Evolutionary conservation across 2,797 vertebrate species (phyloP), one percentile per base, ranked within the genome.

Genomic region (Huso huso): DNA sequence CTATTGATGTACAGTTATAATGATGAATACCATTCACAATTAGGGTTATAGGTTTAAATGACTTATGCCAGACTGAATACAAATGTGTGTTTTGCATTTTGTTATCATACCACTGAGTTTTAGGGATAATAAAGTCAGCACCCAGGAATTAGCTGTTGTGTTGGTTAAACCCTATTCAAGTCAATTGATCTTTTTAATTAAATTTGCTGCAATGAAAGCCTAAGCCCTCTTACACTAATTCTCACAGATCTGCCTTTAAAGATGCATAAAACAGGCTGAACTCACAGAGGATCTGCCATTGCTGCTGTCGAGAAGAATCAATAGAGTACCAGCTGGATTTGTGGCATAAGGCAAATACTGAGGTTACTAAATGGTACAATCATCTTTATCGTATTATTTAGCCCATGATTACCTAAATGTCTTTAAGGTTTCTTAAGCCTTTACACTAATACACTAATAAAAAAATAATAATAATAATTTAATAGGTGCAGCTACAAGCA

Each of bases 61-160:
- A 11, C 3, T 58, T 13, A 53, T 12, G 15, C 12, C 55, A n/a
- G 15, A n/a, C 55, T 58, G 10, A 58, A 13, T 58, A 58, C 7
- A 13, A 58, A 58, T 4, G 10, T n/a, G 15, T 4, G 12, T 58
- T n/a, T 58, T 58, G 15, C 55, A 58, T 58, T 58, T 53, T 53
- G 37, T 15, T 58, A 58, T 58, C 55, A 66, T 53, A 58, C 51
- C 15, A 15, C 15, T 63, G 64, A 50, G 66, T 62, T 57, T 68
- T 49, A 58, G 50, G 63, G 67, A 67, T 70, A 68, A 66, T 68
- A 64, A 63, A 66, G 48, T 61, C 49, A 49, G 50, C 52, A 51
- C 55, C 63, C 55, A 51, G 58, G 64, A 50, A 6, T 15, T 51
- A 66, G 62, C 18, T 51, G 11, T 55, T 64, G 23, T 58, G n/a